phyloP scores from a whole-genome alignment of 2,888 invertebrate genomes.

The Venustoraphidia nigricollis region DNA sequence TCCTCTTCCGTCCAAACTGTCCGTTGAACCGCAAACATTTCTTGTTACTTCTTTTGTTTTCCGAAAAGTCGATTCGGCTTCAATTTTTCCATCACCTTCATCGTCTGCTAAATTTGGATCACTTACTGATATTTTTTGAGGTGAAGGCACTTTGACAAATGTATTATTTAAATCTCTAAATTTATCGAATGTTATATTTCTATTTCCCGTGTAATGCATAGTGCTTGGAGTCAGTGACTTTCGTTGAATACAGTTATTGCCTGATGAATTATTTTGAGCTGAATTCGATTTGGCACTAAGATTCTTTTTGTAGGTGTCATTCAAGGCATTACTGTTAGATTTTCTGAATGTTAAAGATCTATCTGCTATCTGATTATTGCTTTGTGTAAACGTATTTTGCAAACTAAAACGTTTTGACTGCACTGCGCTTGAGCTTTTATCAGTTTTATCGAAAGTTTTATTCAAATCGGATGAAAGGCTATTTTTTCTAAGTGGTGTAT shows the following conservation, averaged over 20 bases:
- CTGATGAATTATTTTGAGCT: not conserved
- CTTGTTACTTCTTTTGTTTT: not conserved
- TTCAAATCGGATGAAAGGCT: too few relatives aligned
- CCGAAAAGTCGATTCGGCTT: not conserved
- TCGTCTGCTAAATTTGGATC: constrained; percentile 1
- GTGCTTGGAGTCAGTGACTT: not conserved
- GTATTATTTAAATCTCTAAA: constrained; percentile 1
- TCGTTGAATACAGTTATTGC: not conserved
- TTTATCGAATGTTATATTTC: not conserved
- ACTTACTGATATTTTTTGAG: not conserved
- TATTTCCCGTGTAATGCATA: not conserved
- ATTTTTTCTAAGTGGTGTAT: too few relatives aligned
- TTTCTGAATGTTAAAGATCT: too few relatives aligned
- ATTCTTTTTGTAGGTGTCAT: not conserved
- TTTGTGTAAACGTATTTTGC: too few relatives aligned
- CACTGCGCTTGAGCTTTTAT: too few relatives aligned
- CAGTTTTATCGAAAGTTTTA: too few relatives aligned
- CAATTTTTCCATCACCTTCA: not conserved
- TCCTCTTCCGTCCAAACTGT: constrained; percentile 24
- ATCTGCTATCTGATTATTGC: too few relatives aligned
- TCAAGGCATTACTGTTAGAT: too few relatives aligned
- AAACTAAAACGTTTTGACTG: too few relatives aligned
- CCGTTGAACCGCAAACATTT: constrained; percentile 19
- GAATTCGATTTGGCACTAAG: not conserved
- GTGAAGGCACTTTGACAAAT: constrained; percentile 1